Conservation (phyloP, 1,140 invertebrate species). For the Teleogryllus occipitalis region DNA sequence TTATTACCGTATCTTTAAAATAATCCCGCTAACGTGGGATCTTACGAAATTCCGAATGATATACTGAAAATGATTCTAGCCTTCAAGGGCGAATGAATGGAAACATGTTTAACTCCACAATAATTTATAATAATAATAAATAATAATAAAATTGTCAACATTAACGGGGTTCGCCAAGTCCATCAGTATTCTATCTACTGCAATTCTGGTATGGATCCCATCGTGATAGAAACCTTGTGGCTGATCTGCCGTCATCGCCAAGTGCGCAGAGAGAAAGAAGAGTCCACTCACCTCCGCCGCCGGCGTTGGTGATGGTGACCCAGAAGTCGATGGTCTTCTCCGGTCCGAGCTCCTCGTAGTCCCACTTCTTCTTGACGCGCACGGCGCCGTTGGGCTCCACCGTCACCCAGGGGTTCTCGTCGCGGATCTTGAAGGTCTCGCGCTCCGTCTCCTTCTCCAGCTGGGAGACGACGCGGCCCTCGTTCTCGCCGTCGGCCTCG, state of each 20-base stretch:
- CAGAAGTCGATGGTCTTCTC: conserved; percentile 95
- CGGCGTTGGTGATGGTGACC: conserved; percentile 86
- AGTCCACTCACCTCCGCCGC: conserved; percentile 56
- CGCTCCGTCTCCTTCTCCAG: conserved; percentile 85
- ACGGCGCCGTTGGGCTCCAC: conserved; percentile 86
- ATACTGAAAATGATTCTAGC: no score
- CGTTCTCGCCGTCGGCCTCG: conserved; percentile 79
- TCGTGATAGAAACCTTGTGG: no score
- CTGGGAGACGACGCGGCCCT: conserved; percentile 80
- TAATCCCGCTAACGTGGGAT: no score
- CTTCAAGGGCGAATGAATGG: no score
- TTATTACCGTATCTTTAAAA: no score
- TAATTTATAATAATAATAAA: no score
- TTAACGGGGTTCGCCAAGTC: no score
- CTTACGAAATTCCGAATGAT: no score
- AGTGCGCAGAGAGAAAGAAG: not conserved
- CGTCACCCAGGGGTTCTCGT: conserved; percentile 89
- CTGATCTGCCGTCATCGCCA: not conserved
- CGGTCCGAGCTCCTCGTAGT: conserved; percentile 89
- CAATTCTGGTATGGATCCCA: no score
- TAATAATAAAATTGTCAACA: no score
- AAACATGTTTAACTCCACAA: no score
- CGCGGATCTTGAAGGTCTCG: conserved; percentile 87
- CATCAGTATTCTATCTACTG: no score
- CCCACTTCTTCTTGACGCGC: conserved; percentile 91